phyloP scores from a whole-genome alignment of 1,140 invertebrate genomes.

The Nephila pilipes region DNA sequence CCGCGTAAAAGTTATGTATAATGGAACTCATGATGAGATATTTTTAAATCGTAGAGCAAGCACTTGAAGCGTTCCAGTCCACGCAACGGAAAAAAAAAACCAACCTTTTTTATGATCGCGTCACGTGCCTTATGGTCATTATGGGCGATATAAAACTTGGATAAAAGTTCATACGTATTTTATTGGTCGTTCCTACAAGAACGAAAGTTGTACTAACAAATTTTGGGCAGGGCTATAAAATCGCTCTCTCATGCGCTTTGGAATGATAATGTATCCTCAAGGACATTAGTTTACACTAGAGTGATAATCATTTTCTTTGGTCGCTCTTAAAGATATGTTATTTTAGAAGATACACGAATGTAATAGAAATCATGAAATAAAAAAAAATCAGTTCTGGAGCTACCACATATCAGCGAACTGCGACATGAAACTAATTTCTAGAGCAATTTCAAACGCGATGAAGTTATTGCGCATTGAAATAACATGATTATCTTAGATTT shows the following conservation, averaged over 20 bases:
- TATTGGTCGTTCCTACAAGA: conserved; percentile 16
- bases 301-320: not conserved
- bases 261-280: not conserved
- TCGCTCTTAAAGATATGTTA: too few relatives aligned
- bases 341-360: too few relatives aligned
- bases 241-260: not conserved
- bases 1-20: not conserved
- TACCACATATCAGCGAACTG: too few relatives aligned
- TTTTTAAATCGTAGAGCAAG: too few relatives aligned
- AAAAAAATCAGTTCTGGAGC: too few relatives aligned
- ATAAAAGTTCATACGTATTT: conserved; percentile 40
- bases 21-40: not conserved
- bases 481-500: too few relatives aligned
- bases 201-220: conserved; percentile 19
- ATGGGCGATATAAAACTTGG: conserved; percentile 24
- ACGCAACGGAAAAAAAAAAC: conserved; percentile 7
- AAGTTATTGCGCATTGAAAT: too few relatives aligned
- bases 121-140: conserved; percentile 44
- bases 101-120: not conserved
- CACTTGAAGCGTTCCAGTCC: not conserved
- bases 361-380: too few relatives aligned
- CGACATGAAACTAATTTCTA: too few relatives aligned
- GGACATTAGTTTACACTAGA: not conserved
- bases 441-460: too few relatives aligned
- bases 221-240: not conserved